Evolutionary conservation across 2,797 vertebrate species (phyloP).

Genomic region (Erethizon dorsatum): DNA sequence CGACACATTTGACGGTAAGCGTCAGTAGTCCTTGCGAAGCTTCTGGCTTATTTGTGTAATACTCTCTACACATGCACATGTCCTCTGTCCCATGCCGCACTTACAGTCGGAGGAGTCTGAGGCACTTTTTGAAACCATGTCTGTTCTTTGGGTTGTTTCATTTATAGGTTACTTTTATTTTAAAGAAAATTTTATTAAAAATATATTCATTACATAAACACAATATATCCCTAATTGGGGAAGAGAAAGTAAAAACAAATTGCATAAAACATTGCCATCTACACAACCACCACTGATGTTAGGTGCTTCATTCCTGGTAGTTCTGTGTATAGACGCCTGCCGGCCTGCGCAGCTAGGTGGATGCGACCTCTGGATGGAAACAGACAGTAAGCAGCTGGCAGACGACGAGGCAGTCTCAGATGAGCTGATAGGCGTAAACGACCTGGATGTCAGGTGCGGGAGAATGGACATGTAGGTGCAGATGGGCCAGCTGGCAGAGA

Average conservation of each 20-base stretch:
- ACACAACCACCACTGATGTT: background rate
- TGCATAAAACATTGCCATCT: background rate
- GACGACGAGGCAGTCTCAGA: background rate
- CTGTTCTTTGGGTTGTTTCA: background rate
- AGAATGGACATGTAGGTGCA: background rate
- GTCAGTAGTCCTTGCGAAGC: slow-evolving; percentile 7
- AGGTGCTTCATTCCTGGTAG: background rate
- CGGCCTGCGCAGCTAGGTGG: background rate
- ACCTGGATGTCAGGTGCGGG: background rate
- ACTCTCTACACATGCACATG: background rate
- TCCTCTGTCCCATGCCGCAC: background rate
- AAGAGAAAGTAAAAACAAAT: background rate
- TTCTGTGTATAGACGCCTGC: background rate
- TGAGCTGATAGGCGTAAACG: background rate
- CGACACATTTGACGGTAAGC: background rate
- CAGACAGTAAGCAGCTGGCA: background rate
- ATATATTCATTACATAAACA: background rate
- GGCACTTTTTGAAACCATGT: background rate
- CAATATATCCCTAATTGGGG: background rate
- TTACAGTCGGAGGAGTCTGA: background rate
- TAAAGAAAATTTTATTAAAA: slow-evolving; percentile 23
- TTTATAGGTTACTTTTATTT: background rate
- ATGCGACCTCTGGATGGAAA: background rate
- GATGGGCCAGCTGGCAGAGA: background rate
- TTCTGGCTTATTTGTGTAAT: background rate